A percentile compares a stretch with the other conserved stretches of the same genome.
Evolutionary conservation across 2,113 vertebrate genomes (phyloP).

Genomic region (Egretta garzetta): DNA sequence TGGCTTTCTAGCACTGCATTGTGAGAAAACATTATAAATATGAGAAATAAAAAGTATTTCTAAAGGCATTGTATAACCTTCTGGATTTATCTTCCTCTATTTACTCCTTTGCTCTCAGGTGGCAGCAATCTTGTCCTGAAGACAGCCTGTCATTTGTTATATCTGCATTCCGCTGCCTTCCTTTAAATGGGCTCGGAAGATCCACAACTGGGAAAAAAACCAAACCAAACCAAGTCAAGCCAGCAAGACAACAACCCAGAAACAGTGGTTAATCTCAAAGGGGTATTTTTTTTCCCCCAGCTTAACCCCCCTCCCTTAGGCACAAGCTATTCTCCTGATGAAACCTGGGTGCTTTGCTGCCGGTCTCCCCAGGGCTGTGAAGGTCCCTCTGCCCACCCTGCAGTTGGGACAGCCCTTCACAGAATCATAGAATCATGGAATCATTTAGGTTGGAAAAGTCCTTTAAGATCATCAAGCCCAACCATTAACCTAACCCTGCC

Average conservation of each 20-base stretch:
- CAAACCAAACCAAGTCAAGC: not conserved
- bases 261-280: not conserved
- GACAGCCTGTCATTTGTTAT: not conserved
- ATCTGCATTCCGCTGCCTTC: not conserved
- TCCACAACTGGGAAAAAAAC: not conserved
- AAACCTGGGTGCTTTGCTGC: fast-evolving
- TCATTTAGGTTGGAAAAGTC: too few relatives aligned
- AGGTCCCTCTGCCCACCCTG: not conserved
- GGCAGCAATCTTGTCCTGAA: not conserved
- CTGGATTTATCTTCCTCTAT: not conserved
- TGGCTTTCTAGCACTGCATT: not conserved
- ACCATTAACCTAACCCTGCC: too few relatives aligned
- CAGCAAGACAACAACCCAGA: not conserved
- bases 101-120: not conserved
- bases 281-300: fast-evolving
- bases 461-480: too few relatives aligned
- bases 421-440: too few relatives aligned
- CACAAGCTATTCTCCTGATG: not conserved
- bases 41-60: not conserved
- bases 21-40: not conserved
- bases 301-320: fast-evolving
- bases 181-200: not conserved
- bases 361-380: fast-evolving
- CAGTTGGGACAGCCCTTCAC: too few relatives aligned
- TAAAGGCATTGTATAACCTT: not conserved